Base-by-base conservation (phyloP, 2,797 vertebrate genomes). In the Channa striata region DNA sequence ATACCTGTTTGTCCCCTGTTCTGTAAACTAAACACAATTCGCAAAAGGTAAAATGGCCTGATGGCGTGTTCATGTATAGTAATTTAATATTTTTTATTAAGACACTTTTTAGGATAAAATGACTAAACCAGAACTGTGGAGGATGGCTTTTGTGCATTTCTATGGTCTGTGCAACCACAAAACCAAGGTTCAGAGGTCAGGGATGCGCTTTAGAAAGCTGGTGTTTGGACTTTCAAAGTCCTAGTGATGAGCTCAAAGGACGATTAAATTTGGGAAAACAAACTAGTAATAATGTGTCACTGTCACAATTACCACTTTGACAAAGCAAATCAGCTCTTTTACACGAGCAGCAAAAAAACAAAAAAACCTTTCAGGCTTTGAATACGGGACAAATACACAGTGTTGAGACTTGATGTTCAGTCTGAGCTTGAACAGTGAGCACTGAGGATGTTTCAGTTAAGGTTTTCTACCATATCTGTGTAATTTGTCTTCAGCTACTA, bases 171-270 rank as follows among this genome's bases (percentile, higher is more conserved):
- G 11, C 21, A 37, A 0, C 36, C 23, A 25, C 30, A 61, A 62
- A 56, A 51, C 21, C n/a, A 17, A 43, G 48, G 80, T 17, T 72
- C 76, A 76, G 51, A 74, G 76, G 74, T 85, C 68, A 80, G 54
- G 19, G 48, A 62, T 61, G 62, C 42, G 58, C 11, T 57, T 58
- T 21, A n/a, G 67, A 64, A 49, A 40, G 52, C 59, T 43, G 52
- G 52, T 59, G 50, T 56, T 39, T 53, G 53, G 44, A 62, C 59
- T 53, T n/a, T 59, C 59, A 43, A 43, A 23, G 36, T 59, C 43
- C 17, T 42, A 0, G 16, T 59, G 46, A 72, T 5, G 52, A 39
- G 40, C 39, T 39, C 11, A 13, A n/a, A 36, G 21, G 40, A 33
- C 16, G 12, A 34, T 53, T 51, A 53, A 63, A 46, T 56, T 36